These are phyloP conservation scores for Sorex maritimensis DNA, from an alignment of 2,797 vertebrate species.

Conservation along the genomic window DNA sequence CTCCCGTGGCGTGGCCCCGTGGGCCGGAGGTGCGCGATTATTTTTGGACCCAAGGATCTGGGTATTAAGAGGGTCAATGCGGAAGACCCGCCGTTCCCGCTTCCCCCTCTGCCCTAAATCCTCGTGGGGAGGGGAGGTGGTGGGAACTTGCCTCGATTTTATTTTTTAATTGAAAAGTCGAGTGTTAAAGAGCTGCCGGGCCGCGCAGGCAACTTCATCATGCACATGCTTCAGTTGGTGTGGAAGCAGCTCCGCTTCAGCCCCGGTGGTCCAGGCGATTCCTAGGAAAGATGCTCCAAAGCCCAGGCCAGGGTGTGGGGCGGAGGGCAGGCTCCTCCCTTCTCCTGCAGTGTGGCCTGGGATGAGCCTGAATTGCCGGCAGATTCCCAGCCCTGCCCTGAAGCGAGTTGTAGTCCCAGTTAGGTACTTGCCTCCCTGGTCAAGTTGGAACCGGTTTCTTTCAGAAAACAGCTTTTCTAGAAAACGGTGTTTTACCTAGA, in stretches of 20 bases:
- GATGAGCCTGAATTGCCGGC: neutral
- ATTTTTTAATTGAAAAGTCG: slow-evolving; percentile 39
- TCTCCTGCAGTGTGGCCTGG: neutral
- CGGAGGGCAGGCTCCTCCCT: neutral
- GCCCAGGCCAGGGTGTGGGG: too few species aligned
- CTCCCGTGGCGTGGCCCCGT: neutral
- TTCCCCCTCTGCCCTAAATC: neutral
- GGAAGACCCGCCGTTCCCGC: neutral
- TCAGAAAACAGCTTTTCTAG: neutral
- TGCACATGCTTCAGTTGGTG: slow-evolving; percentile 3
- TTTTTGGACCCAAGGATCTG: too few species aligned
- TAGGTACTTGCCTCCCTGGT: neutral
- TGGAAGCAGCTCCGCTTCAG: neutral
- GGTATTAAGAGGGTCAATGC: neutral
- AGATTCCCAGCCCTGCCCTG: neutral
- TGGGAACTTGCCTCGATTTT: neutral
- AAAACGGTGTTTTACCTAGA: neutral
- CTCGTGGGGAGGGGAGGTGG: neutral
- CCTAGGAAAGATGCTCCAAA: too few species aligned
- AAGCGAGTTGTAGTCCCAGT: neutral
- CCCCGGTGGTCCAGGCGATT: too few species aligned
- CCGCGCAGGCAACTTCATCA: slow-evolving; percentile 57
- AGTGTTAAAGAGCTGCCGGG: neutral
- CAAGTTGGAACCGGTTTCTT: slow-evolving; percentile 21
- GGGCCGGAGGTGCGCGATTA: neutral